These are phyloP conservation scores for Phalanger gymnotis DNA, from an alignment of 2,797 vertebrate genomes.

Conservation along the genomic window DNA sequence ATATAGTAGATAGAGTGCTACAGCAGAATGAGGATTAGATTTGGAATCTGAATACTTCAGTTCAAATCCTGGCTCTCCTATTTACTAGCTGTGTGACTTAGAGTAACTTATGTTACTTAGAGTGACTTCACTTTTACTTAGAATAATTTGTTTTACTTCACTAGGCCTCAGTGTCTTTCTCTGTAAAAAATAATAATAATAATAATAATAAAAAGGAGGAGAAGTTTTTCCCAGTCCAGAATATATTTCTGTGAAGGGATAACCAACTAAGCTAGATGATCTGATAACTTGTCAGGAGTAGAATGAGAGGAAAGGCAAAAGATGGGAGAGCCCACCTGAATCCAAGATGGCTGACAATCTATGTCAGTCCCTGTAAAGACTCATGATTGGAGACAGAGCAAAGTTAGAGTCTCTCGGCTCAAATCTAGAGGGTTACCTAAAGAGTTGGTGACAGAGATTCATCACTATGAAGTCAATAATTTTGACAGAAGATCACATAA, in stretches of 20 bases:
- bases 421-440: background rate
- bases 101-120: background rate
- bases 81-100: background rate
- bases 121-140: background rate
- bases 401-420: background rate
- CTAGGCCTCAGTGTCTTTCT: background rate
- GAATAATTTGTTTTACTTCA: background rate
- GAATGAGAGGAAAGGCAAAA: conserved; percentile 41
- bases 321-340: background rate
- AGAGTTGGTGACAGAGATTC: background rate
- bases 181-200: too few species aligned
- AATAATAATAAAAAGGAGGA: too few species aligned
- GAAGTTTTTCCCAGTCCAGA: background rate
- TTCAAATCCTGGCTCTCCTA: background rate
- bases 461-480: background rate
- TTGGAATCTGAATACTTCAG: background rate
- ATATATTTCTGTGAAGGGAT: background rate
- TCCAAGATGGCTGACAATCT: background rate
- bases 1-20: too few species aligned
- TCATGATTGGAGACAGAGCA: background rate
- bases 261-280: background rate
- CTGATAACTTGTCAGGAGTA: background rate
- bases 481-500: background rate
- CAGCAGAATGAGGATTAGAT: background rate
- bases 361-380: background rate